phyloP scores from a whole-genome alignment of 2,797 vertebrate species.

The Pseudomugil tenellus region DNA sequence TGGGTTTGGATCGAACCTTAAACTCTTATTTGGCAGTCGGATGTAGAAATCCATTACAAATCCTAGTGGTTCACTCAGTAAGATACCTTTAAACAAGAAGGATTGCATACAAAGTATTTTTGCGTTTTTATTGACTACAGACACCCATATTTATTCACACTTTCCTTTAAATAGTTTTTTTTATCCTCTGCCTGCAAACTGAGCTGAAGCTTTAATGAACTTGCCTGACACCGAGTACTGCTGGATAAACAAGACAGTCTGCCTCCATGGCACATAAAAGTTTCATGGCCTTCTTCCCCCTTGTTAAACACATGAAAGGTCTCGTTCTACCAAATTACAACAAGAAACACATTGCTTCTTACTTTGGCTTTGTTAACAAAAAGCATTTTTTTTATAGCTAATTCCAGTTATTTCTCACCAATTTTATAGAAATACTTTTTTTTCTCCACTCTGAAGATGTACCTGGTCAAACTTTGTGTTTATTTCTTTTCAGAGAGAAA shows the following conservation, averaged over 20 bases:
- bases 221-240: background rate
- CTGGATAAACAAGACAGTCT: constrained; percentile 10
- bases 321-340: constrained; percentile 6
- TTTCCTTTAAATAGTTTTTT: background rate
- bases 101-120: background rate
- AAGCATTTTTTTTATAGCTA: background rate
- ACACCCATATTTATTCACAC: background rate
- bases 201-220: background rate
- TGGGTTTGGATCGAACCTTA: background rate
- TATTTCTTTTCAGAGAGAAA: background rate
- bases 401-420: background rate
- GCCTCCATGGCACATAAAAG: constrained; percentile 1
- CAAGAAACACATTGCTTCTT: constrained; percentile 1
- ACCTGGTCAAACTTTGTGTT: background rate
- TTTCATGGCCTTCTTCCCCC: background rate
- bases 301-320: constrained; percentile 9
- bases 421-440: background rate
- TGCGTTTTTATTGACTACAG: background rate
- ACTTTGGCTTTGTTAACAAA: background rate
- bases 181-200: background rate
- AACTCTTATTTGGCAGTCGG: background rate
- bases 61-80: background rate
- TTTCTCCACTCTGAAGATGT: background rate
- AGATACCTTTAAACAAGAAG: background rate
- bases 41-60: background rate